These are phyloP conservation scores for Gastracanthus pulcherrimus DNA, from an alignment of 2,888 invertebrate species.

Conservation along the genomic window DNA sequence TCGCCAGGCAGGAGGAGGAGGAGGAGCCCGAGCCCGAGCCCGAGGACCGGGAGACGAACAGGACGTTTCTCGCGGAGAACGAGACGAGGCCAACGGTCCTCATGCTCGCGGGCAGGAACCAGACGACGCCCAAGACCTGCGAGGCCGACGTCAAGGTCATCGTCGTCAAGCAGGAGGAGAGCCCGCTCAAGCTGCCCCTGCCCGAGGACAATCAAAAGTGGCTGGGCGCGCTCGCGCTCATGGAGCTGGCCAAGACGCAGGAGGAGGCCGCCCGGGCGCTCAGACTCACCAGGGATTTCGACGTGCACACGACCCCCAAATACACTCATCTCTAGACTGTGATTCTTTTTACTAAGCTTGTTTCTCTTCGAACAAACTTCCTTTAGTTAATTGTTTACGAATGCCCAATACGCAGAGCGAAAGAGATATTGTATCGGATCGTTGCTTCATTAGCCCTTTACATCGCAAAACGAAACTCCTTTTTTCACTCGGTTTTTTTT, in stretches of 20 bases:
- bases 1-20: constrained; percentile 39
- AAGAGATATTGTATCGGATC: constrained; percentile 55
- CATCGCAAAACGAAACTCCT: constrained; percentile 18
- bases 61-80: constrained; percentile 71
- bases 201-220: constrained; percentile 78
- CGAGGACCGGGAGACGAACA: constrained; percentile 14
- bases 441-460: constrained; percentile 55
- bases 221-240: constrained; percentile 82
- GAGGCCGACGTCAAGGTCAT: constrained; percentile 64
- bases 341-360: constrained; percentile 64
- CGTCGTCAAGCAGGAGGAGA: constrained; percentile 71
- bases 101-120: constrained; percentile 76
- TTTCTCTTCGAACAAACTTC: constrained; percentile 52
- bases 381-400: constrained; percentile 57
- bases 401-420: constrained; percentile 56
- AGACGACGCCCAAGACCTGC: constrained; percentile 43
- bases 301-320: constrained; percentile 64
- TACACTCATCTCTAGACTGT: constrained; percentile 74
- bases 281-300: constrained; percentile 62
- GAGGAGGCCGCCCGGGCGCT: constrained; percentile 67
- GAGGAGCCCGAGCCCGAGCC: neutral
- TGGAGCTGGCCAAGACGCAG: constrained; percentile 79
- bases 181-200: constrained; percentile 64
- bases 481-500: constrained; percentile 33
- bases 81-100: constrained; percentile 80